Base-by-base conservation (phyloP, 2,888 invertebrate genomes). In the Meta bourneti region DNA sequence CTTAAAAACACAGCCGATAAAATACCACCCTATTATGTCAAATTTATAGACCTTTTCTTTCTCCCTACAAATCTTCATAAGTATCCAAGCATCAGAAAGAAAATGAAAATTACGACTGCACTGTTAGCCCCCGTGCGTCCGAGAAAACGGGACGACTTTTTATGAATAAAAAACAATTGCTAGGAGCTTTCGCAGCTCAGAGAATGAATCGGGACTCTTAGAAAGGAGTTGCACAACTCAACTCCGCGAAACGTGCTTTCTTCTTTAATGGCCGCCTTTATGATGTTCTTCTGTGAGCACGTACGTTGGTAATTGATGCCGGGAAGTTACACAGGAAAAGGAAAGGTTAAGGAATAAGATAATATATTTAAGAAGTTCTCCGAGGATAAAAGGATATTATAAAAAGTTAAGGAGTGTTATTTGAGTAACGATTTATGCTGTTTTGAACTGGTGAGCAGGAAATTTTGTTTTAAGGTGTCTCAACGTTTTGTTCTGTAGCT, bases 251-350 rank as follows among this genome's bases (percentile, higher is more conserved):
- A 89, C 83, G 89, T 90, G 89, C 89, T 90, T 84, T 83, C 77
- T 54, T 84, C 89, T 83, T 90, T 90, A 90, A 90, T 90, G 89
- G 89, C 79, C 72, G 89, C 80, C 84, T 84, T 90, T 90, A 90
- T 90, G 89, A 90, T 90, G 83, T 81, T 90, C 51, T 84, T 34
- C 77, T 71, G n/a, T 13, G 72, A 84, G 71, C 84, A 90, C 84
- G 83, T 90, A 78, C 78, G 51, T 49, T 8, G 13, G 78, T 90
- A 84, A 84, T 90, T 84, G 79, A 90, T 90, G 89, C 79, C 19
- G 54, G 19, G 83, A 52, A 70, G 71, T 83, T 84, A 84, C 54
- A 70, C 70, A 83, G 20, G 83, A 78, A 72, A 84, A 5, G 69
- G 52, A 84, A 20, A 54, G 54, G 51, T 78, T 70, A 72, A 84